Base-by-base conservation (phyloP, 2,113 vertebrate species). In the Steatornis caripensis region DNA sequence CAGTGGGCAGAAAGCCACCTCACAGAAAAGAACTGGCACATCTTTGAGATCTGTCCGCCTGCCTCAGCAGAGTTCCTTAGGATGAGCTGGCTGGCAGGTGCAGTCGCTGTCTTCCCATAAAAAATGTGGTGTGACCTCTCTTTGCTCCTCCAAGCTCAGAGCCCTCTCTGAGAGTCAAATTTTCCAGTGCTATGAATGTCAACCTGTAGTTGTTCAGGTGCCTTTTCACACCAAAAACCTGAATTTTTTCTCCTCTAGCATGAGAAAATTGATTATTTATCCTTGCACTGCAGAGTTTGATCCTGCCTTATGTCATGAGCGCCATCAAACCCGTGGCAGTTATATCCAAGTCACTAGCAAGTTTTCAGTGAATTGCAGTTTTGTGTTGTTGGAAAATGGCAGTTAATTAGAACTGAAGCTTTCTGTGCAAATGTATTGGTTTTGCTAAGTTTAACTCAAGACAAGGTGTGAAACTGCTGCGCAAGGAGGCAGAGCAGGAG, bases 391-490 rank as follows among this genome's bases (percentile, higher is more conserved):
- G 84, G 89, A 84, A 96, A 95, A 93, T 81, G 68, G 80, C 88
- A 96, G 79, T 68, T 93, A 96, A 93, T 94, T 96, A 93, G 71
- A 86, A 81, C 58, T 27, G 45, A 92, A 77, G 19, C 36, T 81
- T 95, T 89, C 65, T 91, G 60, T 91, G 72, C 69, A 89, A 75
- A 75, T 51, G 39, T 87, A 84, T 75, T 92, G 45, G 60, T 75
- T 95, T 95, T 95, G 71, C 93, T 94, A 96, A 95, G 95, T 96
- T 95, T 93, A 96, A 79, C 89, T 87, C 65, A 53, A 75, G 57
- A 53, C 77, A 95, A 87, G 81, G 89, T 84, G 93, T 51, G 81
- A 93, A 93, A 78, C 34, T 29, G 48, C 84, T 66, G 43, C 60
- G 51, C 1, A 29, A 79, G 51, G 69, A 94, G 69, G 69, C 72